These are phyloP conservation scores for Axis porcinus DNA, from an alignment of 2,113 vertebrate species.

Conservation along the genomic window DNA sequence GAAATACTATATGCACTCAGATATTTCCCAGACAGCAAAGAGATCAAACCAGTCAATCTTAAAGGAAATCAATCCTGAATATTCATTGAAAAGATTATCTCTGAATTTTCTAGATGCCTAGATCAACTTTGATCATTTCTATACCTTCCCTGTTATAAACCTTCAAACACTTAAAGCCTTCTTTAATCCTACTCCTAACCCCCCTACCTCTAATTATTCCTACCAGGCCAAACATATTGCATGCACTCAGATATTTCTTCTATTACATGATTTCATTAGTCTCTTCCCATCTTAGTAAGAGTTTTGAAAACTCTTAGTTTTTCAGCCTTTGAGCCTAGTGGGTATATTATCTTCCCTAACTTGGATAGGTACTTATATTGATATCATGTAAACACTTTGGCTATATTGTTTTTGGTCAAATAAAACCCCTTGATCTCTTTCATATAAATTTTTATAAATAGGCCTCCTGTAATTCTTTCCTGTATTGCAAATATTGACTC, in stretches of 20 bases:
- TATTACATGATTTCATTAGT: neutral
- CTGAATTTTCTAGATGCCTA: neutral
- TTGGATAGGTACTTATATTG: neutral
- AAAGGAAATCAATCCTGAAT: neutral
- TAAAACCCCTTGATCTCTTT: neutral
- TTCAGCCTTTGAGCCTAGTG: neutral
- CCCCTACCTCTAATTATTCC: neutral
- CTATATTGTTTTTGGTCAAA: neutral
- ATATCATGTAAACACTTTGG: neutral
- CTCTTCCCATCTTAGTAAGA: neutral
- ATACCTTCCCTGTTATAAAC: neutral
- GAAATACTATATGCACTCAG: neutral
- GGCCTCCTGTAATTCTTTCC: neutral
- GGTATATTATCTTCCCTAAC: neutral
- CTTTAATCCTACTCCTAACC: neutral
- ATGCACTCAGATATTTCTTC: neutral
- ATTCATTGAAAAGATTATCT: neutral
- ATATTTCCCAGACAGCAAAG: neutral
- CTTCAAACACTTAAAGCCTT: neutral
- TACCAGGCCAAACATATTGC: neutral
- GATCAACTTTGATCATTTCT: neutral
- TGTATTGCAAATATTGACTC: neutral
- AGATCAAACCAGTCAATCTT: neutral
- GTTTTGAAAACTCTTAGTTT: neutral
- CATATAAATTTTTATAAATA: neutral